Evolutionary conservation across 1,140 invertebrate species (phyloP), one percentile per base, ranked within the genome.

Genomic region (Zaprionus capensis): DNA sequence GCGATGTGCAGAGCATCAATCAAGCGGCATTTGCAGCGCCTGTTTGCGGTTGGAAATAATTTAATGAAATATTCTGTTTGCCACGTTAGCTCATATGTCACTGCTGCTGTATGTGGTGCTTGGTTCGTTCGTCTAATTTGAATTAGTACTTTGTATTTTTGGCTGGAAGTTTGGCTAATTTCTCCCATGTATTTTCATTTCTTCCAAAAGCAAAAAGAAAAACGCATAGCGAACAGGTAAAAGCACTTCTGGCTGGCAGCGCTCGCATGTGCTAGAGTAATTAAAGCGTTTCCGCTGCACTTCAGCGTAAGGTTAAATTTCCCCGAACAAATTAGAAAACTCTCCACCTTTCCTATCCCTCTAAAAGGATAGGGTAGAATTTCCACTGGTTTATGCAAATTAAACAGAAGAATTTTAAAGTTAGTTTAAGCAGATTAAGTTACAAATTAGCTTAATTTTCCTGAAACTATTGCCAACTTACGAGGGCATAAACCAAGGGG

Each of bases 11-110:
- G 12, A 75, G 73, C 84, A 88, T 84, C 85, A 84, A 84, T 88
- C 81, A 79, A 81, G 71, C 41, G 69, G 75, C 68, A 79, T 84
- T 87, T 87, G 55, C 38, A 59, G 61, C 49, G 49, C 68, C 58
- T 49, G 61, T 61, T 65, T 78, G 80, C 38, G 76, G 76, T 83
- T 80, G 51, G 55, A 67, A 59, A 83, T 83, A 87, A 88, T 88
- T 87, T 81, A 75, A 87, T 87, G 74, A 78, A 87, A 88, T 87
- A 88, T 87, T 83, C 77, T 72, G 70, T 87, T 83, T 83, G 83
- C 63, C 70, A 63, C 73, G 65, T 75, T 67, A 62, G 62, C 80
- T 77, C 62, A 56, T 66, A 51, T 67, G 62, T 61, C 56, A 56
- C 11, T 46, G 51, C 4, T 4, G 2, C 17, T 11, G 34, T 44